These are phyloP conservation scores for Xenotilapia caudafasciata DNA, from an alignment of 2,113 vertebrate species.

Conservation along the genomic window DNA sequence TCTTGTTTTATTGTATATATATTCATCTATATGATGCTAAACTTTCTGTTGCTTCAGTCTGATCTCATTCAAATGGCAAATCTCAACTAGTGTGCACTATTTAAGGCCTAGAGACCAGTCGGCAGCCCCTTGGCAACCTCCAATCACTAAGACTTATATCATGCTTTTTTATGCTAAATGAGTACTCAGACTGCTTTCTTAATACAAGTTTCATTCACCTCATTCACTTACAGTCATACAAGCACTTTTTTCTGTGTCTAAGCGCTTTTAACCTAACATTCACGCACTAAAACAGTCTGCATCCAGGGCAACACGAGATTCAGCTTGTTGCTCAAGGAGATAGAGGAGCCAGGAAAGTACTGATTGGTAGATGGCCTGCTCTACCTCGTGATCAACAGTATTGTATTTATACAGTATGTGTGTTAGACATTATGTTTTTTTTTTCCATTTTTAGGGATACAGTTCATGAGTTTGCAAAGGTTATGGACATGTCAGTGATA, in stretches of 20 bases:
- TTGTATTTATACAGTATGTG: neutral
- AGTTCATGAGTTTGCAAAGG: neutral
- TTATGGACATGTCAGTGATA: neutral
- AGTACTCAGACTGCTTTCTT: neutral
- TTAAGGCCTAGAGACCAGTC: neutral
- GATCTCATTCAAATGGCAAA: neutral
- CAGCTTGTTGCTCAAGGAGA: neutral
- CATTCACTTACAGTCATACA: neutral
- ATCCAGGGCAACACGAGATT: neutral
- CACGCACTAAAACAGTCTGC: neutral
- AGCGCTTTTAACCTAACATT: neutral
- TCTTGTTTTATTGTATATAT: neutral
- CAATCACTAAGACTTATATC: neutral
- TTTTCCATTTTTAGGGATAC: neutral
- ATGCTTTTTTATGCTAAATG: neutral
- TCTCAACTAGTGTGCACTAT: neutral
- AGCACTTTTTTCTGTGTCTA: neutral
- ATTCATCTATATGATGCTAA: neutral
- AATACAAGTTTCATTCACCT: neutral
- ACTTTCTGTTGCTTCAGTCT: neutral
- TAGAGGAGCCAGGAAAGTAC: neutral
- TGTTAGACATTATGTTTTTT: neutral
- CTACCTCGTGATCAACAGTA: neutral
- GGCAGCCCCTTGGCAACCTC: neutral
- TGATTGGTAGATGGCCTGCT: neutral